Conservation (phyloP, 1,140 invertebrate species). For the Ceratina australensis region DNA sequence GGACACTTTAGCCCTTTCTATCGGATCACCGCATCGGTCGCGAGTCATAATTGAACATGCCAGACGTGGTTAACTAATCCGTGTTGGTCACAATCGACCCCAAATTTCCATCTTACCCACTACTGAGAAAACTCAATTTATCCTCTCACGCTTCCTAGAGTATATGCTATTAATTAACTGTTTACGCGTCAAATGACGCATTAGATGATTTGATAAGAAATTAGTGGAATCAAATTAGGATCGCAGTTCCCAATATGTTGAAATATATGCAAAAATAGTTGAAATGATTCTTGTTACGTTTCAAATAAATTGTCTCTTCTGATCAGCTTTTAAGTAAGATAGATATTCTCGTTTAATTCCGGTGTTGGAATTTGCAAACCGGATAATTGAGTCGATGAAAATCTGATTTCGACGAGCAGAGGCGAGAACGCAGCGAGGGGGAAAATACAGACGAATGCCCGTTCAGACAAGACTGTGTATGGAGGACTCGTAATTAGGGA, state of each 20-base stretch:
- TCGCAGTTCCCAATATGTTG: no score
- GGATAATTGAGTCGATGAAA: neutral
- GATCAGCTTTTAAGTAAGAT: neutral
- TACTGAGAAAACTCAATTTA: conserved; percentile 30
- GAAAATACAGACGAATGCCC: neutral
- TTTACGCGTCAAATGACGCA: neutral
- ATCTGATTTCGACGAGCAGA: neutral
- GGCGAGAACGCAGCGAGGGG: neutral
- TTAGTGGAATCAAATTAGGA: no score
- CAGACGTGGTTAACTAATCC: conserved; percentile 19
- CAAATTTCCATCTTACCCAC: conserved; percentile 19
- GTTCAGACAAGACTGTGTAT: neutral
- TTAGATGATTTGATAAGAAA: neutral
- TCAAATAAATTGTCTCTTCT: no score
- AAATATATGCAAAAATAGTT: no score
- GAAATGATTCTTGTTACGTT: no score
- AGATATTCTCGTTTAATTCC: neutral
- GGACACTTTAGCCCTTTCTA: no score
- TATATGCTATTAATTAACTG: conserved; percentile 19
- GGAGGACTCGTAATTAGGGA: conserved; percentile 25
- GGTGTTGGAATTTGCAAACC: no score
- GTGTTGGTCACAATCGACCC: conserved; percentile 31
- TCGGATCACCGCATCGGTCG: neutral
- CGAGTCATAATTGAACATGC: conserved; percentile 37
- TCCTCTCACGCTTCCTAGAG: neutral